These are phyloP conservation scores for Drosophila insularis DNA, from an alignment of 1,140 invertebrate genomes.

Conservation along the genomic window DNA sequence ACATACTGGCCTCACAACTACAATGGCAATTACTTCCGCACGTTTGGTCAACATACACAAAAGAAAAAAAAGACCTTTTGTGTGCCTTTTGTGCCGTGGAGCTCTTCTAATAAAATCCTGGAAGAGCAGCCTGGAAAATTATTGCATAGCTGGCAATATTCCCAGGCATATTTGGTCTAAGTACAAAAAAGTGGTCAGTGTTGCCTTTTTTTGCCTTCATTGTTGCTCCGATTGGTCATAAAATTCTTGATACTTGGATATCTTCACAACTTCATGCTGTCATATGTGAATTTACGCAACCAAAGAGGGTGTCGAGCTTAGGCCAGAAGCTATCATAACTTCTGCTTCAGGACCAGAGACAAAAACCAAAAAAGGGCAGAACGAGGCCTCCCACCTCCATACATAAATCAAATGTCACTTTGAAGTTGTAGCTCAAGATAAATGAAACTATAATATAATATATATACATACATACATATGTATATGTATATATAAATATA, in stretches of 20 bases:
- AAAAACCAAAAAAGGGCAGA: too few species aligned
- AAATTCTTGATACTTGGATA: conserved; percentile 10
- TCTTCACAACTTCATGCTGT: conserved; percentile 27
- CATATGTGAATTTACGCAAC: conserved; percentile 66
- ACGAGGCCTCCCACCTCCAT: conserved; percentile 27
- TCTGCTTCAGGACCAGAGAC: conserved; percentile 43
- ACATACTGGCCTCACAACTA: conserved; percentile 30
- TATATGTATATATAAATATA: background rate
- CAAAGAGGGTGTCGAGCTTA: conserved; percentile 32
- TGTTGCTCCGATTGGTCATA: conserved; percentile 1
- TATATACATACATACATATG: conserved; percentile 9
- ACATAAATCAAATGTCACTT: conserved; percentile 77
- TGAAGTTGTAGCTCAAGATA: conserved; percentile 63
- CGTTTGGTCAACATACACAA: conserved; percentile 45
- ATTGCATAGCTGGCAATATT: conserved; percentile 70
- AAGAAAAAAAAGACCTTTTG: conserved; percentile 39
- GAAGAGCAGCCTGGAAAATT: conserved; percentile 56
- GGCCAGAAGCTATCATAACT: conserved; percentile 67
- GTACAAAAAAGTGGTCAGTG: conserved; percentile 49
- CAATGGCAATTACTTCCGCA: conserved; percentile 68
- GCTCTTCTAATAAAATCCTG: conserved; percentile 42
- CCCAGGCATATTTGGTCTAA: conserved; percentile 17
- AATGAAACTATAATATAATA: conserved; percentile 66
- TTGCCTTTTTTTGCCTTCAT: conserved; percentile 22
- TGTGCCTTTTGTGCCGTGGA: conserved; percentile 29